These are phyloP conservation scores for Pygocentrus nattereri DNA, from an alignment of 2,797 vertebrate genomes.

Conservation along the genomic window DNA sequence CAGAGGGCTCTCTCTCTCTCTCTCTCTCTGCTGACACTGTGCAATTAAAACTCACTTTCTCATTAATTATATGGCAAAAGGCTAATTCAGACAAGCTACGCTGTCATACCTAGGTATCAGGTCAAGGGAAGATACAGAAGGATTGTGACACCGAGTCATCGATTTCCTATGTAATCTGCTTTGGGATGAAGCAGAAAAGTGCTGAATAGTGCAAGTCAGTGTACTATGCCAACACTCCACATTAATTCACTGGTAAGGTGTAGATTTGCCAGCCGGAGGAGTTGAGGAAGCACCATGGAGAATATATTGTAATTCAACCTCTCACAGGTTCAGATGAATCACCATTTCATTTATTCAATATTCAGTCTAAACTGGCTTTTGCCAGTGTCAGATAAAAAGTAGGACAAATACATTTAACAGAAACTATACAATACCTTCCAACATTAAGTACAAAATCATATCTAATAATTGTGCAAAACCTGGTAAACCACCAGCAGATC, in stretches of 20 bases:
- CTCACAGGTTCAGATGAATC: slow-evolving; percentile 6
- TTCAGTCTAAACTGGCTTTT: too few species aligned
- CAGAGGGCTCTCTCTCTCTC: background rate
- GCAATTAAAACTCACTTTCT: slow-evolving; percentile 38
- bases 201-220: slow-evolving; percentile 66
- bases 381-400: too few species aligned
- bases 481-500: too few species aligned
- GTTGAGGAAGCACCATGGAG: slow-evolving; percentile 46
- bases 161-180: slow-evolving; percentile 77
- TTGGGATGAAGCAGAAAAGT: slow-evolving; percentile 72
- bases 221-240: slow-evolving; percentile 61
- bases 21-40: slow-evolving; percentile 8
- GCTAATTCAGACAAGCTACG: slow-evolving; percentile 45
- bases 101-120: slow-evolving; percentile 48
- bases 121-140: slow-evolving; percentile 53
- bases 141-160: slow-evolving; percentile 57
- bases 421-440: too few species aligned
- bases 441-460: too few species aligned
- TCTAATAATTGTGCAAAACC: too few species aligned
- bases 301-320: slow-evolving; percentile 42
- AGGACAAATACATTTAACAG: too few species aligned
- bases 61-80: slow-evolving; percentile 54
- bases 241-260: slow-evolving; percentile 73
- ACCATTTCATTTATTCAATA: too few species aligned
- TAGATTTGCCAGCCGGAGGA: slow-evolving; percentile 66